phyloP scores from a whole-genome alignment of 2,797 vertebrate species.

The Distichodus sexfasciatus region DNA sequence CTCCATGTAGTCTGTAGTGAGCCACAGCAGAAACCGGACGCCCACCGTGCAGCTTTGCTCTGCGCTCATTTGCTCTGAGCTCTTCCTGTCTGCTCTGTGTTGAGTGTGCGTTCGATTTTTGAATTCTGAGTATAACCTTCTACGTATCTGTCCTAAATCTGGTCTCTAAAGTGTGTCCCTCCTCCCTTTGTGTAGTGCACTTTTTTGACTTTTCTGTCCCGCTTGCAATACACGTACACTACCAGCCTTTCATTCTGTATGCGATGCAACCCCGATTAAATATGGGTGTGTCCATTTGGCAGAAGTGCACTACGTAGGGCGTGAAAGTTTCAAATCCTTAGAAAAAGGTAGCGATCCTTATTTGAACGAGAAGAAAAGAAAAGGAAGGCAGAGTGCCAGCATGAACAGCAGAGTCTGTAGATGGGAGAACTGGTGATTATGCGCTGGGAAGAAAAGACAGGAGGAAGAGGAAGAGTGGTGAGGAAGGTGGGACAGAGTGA shows the following conservation, averaged over 20 bases:
- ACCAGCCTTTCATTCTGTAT: too few relatives aligned
- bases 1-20: too few relatives aligned
- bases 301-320: too few relatives aligned
- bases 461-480: slow-evolving; percentile 32
- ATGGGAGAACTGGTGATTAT: slow-evolving; percentile 45
- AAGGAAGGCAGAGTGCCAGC: slow-evolving; percentile 5
- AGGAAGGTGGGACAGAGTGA: slow-evolving; percentile 31
- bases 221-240: too few relatives aligned
- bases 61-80: neutral
- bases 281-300: too few relatives aligned
- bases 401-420: slow-evolving; percentile 31
- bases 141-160: neutral
- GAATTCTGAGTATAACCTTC: neutral
- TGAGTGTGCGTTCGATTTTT: neutral
- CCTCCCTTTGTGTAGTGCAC: too few relatives aligned
- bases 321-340: too few relatives aligned
- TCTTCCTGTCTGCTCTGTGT: neutral
- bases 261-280: too few relatives aligned
- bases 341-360: too few relatives aligned
- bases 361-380: neutral
- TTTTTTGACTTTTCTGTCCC: too few relatives aligned
- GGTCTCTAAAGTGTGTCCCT: too few relatives aligned
- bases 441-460: slow-evolving; percentile 13
- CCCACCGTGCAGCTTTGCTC: neutral
- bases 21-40: neutral